phyloP scores from a whole-genome alignment of 1,140 invertebrate species.

The Bombus soroeensis region DNA sequence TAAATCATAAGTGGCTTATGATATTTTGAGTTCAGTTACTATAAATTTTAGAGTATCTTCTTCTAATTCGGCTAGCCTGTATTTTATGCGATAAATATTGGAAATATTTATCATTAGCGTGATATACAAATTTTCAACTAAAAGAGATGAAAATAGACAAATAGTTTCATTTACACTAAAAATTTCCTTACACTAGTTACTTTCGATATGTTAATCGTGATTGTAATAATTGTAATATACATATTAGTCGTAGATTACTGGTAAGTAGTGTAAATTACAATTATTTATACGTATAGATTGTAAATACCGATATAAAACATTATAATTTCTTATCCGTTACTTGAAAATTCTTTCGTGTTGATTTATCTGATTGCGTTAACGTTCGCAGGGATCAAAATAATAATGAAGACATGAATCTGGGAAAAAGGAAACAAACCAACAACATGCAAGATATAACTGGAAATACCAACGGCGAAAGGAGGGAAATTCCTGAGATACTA shows the following conservation, averaged over 20 bases:
- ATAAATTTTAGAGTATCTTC: no score
- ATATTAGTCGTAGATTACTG: neutral
- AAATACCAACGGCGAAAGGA: constrained; percentile 36
- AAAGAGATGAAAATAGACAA: neutral
- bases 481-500: constrained; percentile 50
- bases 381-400: constrained; percentile 78
- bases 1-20: no score
- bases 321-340: neutral
- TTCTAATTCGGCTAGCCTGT: neutral
- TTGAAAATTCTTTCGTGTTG: neutral
- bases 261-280: neutral
- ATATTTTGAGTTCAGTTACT: no score
- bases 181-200: neutral
- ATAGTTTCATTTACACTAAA: neutral
- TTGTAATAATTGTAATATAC: neutral
- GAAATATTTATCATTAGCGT: neutral
- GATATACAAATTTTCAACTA: neutral
- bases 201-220: neutral
- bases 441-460: constrained; percentile 9
- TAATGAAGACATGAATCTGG: constrained; percentile 73
- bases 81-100: neutral
- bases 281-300: neutral
- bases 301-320: neutral
- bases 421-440: constrained; percentile 22
- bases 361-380: neutral